These are phyloP conservation scores for Etheostoma perlongum DNA, from an alignment of 2,797 vertebrate genomes.

Conservation along the genomic window DNA sequence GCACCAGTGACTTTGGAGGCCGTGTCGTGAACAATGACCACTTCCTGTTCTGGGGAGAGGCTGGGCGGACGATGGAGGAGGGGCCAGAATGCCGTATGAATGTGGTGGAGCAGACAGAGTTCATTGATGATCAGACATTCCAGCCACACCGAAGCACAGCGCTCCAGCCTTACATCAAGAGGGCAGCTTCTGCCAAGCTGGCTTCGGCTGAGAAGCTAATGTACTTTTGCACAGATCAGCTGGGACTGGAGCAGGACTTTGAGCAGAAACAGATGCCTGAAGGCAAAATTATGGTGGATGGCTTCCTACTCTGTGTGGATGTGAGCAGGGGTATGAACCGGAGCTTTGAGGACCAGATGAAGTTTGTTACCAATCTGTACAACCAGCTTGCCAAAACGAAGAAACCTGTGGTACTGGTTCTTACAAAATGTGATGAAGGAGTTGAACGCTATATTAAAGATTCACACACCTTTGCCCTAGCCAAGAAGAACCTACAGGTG, in stretches of 20 bases:
- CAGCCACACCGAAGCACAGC: conserved; percentile 98
- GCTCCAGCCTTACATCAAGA: conserved; percentile 96
- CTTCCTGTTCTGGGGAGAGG: conserved; percentile 99
- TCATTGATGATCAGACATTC: conserved; percentile 98
- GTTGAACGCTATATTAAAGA: conserved; percentile 99
- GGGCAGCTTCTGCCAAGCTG: conserved; percentile 94
- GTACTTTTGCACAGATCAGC: conserved; percentile 99
- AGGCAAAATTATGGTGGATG: conserved; percentile 94
- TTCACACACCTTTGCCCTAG: conserved; percentile 93
- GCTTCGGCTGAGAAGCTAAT: conserved; percentile 98
- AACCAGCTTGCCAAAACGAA: conserved; percentile 97
- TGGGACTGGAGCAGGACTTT: conserved; percentile 98
- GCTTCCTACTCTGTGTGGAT: conserved; percentile 94
- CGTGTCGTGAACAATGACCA: conserved; percentile 99
- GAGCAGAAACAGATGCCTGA: conserved; percentile 99
- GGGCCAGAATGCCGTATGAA: conserved; percentile 92
- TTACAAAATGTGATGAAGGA: conserved; percentile 98
- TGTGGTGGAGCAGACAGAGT: conserved; percentile 98
- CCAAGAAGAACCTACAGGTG: conserved; percentile 98
- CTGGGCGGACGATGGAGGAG: conserved; percentile 90
- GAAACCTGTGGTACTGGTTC: conserved; percentile 93
- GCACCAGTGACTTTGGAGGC: conserved; percentile 98
- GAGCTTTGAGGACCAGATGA: conserved; percentile 98
- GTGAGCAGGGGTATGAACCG: conserved; percentile 98
- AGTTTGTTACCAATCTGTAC: conserved; percentile 94